These are phyloP conservation scores for Phoenicopterus ruber DNA, from an alignment of 2,113 vertebrate species.

Conservation along the genomic window DNA sequence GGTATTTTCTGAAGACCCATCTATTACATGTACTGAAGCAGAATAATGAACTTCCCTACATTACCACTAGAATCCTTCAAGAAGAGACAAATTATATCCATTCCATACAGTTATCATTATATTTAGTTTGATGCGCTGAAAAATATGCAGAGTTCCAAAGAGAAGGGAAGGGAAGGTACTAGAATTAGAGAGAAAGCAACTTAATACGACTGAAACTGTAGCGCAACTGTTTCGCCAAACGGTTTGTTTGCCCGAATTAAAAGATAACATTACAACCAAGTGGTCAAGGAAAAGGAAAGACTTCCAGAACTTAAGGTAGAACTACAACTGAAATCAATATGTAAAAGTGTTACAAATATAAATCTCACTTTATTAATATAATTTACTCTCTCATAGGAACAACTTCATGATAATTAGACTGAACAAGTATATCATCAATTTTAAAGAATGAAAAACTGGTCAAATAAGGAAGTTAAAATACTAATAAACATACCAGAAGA, in stretches of 20 bases:
- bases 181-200: background rate
- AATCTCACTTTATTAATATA: background rate
- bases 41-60: background rate
- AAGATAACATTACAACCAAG: background rate
- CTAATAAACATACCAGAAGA: conserved; percentile 85
- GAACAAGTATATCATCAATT: background rate
- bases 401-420: background rate
- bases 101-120: background rate
- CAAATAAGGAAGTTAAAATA: background rate
- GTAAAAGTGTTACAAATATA: background rate
- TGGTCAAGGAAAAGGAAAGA: background rate
- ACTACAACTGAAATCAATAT: background rate
- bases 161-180: background rate
- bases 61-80: background rate
- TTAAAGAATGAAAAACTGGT: background rate
- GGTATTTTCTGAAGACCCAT: background rate
- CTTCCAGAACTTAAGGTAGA: background rate
- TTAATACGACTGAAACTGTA: background rate
- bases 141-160: background rate
- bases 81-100: background rate
- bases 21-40: background rate
- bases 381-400: background rate
- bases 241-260: background rate
- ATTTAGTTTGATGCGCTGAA: background rate
- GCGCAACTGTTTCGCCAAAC: background rate